phyloP scores from a whole-genome alignment of 2,113 vertebrate genomes.

The Vulpes lagopus region DNA sequence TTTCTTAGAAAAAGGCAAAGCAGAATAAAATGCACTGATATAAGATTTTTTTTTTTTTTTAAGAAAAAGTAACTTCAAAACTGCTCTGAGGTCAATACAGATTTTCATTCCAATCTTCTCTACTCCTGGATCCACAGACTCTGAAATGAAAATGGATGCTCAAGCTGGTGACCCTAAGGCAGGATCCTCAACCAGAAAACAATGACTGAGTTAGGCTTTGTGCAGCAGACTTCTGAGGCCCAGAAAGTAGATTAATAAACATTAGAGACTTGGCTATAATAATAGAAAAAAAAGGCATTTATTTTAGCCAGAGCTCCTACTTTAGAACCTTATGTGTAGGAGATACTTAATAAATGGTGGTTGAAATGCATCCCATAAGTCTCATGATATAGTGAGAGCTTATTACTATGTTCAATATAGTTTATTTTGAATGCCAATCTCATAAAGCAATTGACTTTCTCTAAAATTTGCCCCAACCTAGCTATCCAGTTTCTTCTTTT shows the following conservation, averaged over 20 bases:
- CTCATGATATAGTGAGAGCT: neutral
- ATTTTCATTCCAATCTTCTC: constrained; percentile 50
- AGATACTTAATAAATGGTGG: neutral
- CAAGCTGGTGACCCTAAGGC: neutral
- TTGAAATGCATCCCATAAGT: neutral
- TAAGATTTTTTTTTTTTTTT: neutral
- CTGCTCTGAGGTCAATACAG: neutral
- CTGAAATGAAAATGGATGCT: constrained; percentile 53
- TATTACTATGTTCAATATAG: neutral
- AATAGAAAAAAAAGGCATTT: neutral
- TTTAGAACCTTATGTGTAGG: neutral
- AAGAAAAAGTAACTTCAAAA: constrained; percentile 51
- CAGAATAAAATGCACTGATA: constrained; percentile 23
- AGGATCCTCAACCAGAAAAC: neutral
- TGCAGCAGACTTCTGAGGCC: neutral
- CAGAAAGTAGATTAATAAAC: neutral
- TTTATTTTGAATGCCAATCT: neutral
- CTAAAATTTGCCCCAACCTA: neutral
- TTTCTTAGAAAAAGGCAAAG: constrained; percentile 17
- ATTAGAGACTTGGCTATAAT: neutral
- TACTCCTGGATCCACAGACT: constrained; percentile 2
- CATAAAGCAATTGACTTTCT: neutral
- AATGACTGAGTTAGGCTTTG: neutral
- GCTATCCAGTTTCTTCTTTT: neutral
- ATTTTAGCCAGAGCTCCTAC: neutral